Evolutionary conservation across 2,888 invertebrate genomes (phyloP).

Genomic region (Erebia ligea): DNA sequence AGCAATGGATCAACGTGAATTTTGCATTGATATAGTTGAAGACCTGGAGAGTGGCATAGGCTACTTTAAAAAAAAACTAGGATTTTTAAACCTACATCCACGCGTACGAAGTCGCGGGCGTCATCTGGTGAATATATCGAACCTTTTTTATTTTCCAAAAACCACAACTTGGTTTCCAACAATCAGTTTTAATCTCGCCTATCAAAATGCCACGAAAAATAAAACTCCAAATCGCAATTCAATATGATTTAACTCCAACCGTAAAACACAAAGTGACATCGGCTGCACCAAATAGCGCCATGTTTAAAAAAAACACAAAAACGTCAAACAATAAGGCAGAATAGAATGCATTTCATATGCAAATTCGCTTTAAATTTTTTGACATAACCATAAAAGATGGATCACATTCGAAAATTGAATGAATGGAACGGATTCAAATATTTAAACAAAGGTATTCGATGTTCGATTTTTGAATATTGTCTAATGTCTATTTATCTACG

Average conservation of each 20-base stretch:
- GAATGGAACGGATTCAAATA: slow-evolving; percentile 59
- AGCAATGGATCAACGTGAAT: too few relatives aligned
- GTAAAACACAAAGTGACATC: slow-evolving; percentile 52
- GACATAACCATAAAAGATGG: slow-evolving; percentile 78
- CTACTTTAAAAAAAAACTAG: too few relatives aligned
- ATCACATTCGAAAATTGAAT: slow-evolving; percentile 62
- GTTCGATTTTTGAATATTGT: slow-evolving; percentile 54
- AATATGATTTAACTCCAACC: slow-evolving; percentile 40
- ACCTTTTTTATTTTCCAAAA: neutral
- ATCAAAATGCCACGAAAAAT: slow-evolving; percentile 27
- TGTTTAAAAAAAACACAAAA: slow-evolving; percentile 53
- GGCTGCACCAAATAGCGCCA: slow-evolving; percentile 42
- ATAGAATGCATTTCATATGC: slow-evolving; percentile 70
- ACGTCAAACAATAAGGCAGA: slow-evolving; percentile 52
- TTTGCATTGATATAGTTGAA: too few relatives aligned
- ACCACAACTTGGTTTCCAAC: neutral
- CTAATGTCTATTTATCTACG: slow-evolving; percentile 36
- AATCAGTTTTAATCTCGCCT: neutral
- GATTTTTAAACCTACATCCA: too few relatives aligned
- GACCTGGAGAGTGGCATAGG: too few relatives aligned
- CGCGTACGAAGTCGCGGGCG: too few relatives aligned
- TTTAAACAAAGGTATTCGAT: slow-evolving; percentile 61
- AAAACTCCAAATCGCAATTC: slow-evolving; percentile 35
- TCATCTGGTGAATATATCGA: too few relatives aligned
- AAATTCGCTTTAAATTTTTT: slow-evolving; percentile 66